Evolutionary conservation across 2,888 invertebrate species (phyloP), one percentile per base, ranked within the genome.

Genomic region (Griposia aprilina): DNA sequence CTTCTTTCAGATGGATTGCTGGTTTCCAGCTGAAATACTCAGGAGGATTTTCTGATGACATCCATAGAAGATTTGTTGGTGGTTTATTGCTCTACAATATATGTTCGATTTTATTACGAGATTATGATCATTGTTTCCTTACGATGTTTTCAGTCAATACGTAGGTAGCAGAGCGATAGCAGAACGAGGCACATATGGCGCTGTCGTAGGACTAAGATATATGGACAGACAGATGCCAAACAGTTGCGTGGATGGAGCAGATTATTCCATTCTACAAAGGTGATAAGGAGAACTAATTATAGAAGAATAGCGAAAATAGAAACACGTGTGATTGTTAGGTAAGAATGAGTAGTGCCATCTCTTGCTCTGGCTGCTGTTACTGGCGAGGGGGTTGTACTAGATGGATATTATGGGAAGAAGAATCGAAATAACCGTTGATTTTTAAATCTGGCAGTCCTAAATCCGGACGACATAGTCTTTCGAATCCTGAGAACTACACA

Each of bases 141-240:
- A 65, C 41, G 78, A 83, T 68, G 57, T 84, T 45, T 79, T 69
- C 30, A 41, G 23, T 69, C 2, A 20, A 15, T 48, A 79, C 45
- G 57, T 68, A 77, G 50, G 45, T 45, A 78, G 66, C n/a, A n/a
- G n/a, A n/a, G 60, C 41, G 20, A 67, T 45, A 2, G 36, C 26
- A 60, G 20, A 36, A 60, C 55, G 59, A 52, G 60, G 48, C 50
- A 68, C 59, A 74, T 57, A 85, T 81, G 55, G 59, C 8, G 15
- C 2, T 68, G 68, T 73, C 68, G 65, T 69, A 69, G 71, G 68
- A 85, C 48, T 36, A 17, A 63, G 60, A 82, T 60, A 26, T 72
- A 85, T 68, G 62, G 20, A 55, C 52, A 59, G 52, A 59, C 57
- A 11, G 57, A 68, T 82, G 85, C 82, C 75, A 81, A 82, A 74